Conservation (phyloP, 2,797 vertebrate species). For the Anomalospiza imberbis region DNA sequence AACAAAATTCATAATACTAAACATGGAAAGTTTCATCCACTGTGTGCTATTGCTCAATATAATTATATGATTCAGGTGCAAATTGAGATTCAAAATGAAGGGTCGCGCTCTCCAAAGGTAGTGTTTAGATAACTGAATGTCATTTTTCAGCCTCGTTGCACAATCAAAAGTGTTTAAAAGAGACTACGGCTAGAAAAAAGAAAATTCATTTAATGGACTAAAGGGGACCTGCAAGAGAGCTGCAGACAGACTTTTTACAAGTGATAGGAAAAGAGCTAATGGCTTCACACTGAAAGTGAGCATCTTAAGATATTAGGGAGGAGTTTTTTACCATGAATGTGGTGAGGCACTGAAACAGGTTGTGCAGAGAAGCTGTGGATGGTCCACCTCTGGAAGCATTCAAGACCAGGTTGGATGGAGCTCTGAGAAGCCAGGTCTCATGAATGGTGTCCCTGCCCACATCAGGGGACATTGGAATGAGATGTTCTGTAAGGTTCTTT, state of each 20-base stretch:
- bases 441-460: not conserved
- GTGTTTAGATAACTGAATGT: not conserved
- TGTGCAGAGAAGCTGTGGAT: not conserved
- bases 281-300: not conserved
- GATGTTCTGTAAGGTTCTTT: not conserved
- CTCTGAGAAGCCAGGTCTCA: not conserved
- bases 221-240: not conserved
- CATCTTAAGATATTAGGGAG: not conserved
- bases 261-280: not conserved
- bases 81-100: constrained; percentile 2
- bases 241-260: not conserved
- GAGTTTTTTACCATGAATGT: not conserved
- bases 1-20: not conserved
- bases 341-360: not conserved
- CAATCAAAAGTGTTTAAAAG: not conserved
- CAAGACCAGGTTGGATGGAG: not conserved
- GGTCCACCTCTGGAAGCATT: no score
- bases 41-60: not conserved
- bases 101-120: not conserved
- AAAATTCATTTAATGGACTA: not conserved
- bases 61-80: constrained; percentile 1
- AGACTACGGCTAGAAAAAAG: not conserved
- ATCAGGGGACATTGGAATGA: no score
- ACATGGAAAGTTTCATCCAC: not conserved
- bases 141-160: constrained; percentile 3